Evolutionary conservation across 1,140 invertebrate species (phyloP).

Genomic region (Atopsyche davidsoni): DNA sequence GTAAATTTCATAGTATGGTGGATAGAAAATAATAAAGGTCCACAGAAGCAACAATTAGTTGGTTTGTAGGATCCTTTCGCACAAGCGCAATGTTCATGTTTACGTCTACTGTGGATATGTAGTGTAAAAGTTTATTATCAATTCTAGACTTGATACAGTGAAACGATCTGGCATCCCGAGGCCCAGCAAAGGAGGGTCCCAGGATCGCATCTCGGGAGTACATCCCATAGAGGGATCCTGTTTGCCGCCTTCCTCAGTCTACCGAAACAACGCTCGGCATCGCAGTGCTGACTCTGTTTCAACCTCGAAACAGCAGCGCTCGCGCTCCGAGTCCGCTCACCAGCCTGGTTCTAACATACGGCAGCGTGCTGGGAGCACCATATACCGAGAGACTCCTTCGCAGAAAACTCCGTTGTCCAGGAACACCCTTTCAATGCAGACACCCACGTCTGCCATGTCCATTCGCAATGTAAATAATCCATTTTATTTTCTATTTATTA

Average conservation of each 20-base stretch:
- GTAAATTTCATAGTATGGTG: too few relatives aligned
- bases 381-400: constrained; percentile 9
- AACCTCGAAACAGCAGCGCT: constrained; percentile 1
- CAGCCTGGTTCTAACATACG: constrained; percentile 13
- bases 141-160: constrained; percentile 11
- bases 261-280: constrained; percentile 2
- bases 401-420: constrained; percentile 12
- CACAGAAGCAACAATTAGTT: too few relatives aligned
- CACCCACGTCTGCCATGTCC: constrained; percentile 21
- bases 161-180: constrained; percentile 21
- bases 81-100: too few relatives aligned
- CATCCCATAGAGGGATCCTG: constrained; percentile 8
- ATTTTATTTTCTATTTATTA: neutral
- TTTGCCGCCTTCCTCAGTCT: neutral
- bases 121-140: too few relatives aligned
- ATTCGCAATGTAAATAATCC: neutral
- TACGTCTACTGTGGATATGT: too few relatives aligned
- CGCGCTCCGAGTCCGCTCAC: constrained; percentile 14
- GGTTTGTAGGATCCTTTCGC: too few relatives aligned
- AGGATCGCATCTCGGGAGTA: constrained; percentile 25
- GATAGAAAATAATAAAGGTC: too few relatives aligned
- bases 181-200: constrained; percentile 2
- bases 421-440: neutral
- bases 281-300: constrained; percentile 20
- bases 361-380: neutral